These are phyloP conservation scores for Coregonus suidteri DNA, from an alignment of 2,797 vertebrate species.

Conservation along the genomic window DNA sequence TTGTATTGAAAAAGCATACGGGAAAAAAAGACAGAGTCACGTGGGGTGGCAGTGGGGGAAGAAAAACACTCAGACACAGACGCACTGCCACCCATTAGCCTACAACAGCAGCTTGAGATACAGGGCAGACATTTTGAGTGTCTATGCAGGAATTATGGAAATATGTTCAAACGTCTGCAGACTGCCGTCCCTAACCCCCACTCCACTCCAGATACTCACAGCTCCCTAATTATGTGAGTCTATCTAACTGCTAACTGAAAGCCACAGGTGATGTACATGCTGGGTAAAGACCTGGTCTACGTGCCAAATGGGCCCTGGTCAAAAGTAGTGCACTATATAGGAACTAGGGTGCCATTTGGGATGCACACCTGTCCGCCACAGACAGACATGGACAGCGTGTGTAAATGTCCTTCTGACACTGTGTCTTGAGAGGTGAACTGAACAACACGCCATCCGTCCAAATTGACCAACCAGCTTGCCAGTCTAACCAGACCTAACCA, in stretches of 20 bases:
- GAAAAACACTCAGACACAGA: background rate
- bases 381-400: constrained; percentile 23
- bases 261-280: constrained; percentile 27
- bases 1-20: background rate
- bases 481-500: too few relatives aligned
- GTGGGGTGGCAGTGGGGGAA: background rate
- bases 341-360: too few relatives aligned
- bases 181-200: constrained; percentile 37
- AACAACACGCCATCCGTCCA: constrained; percentile 20
- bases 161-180: constrained; percentile 34
- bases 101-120: constrained; percentile 9
- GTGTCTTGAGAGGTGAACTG: constrained; percentile 55
- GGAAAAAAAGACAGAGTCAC: background rate
- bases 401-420: constrained; percentile 41
- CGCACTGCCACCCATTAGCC: constrained; percentile 19
- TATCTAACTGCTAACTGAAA: constrained; percentile 50
- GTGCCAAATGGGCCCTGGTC: background rate
- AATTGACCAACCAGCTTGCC: constrained; percentile 8
- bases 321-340: background rate
- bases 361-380: constrained; percentile 11
- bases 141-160: constrained; percentile 40
- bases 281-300: constrained; percentile 12
- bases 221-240: constrained; percentile 54
- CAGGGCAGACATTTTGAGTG: constrained; percentile 19
- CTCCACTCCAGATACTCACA: constrained; percentile 35